These are phyloP conservation scores for Oryzias sinensis DNA, from an alignment of 2,797 vertebrate genomes.

Conservation along the genomic window DNA sequence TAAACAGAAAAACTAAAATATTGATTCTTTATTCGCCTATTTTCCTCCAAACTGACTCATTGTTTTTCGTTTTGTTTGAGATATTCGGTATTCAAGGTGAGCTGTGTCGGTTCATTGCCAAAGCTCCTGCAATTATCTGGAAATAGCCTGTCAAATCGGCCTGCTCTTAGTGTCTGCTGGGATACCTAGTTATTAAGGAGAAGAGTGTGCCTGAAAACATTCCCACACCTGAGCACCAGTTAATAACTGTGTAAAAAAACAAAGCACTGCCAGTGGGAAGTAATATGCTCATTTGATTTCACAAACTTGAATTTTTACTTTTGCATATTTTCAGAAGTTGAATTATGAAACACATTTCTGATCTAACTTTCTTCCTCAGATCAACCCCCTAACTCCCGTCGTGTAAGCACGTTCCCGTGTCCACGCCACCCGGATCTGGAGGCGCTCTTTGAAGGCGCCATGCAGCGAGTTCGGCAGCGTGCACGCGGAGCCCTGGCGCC, in stretches of 20 bases:
- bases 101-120: conserved; percentile 24
- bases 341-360: conserved; percentile 12
- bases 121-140: conserved; percentile 39
- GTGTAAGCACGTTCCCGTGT: conserved; percentile 72
- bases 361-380: conserved; percentile 61
- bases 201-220: conserved; percentile 41
- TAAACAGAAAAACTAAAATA: conserved; percentile 14
- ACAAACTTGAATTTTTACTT: background rate
- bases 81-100: conserved; percentile 45
- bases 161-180: conserved; percentile 33
- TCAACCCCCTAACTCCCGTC: conserved; percentile 69
- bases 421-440: conserved; percentile 69
- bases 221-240: conserved; percentile 28
- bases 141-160: conserved; percentile 48
- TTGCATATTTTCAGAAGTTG: conserved; percentile 20
- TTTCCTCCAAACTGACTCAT: background rate
- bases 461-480: conserved; percentile 66
- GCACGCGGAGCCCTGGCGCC: conserved; percentile 82
- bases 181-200: conserved; percentile 37
- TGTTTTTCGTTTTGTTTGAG: conserved; percentile 30
- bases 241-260: conserved; percentile 32
- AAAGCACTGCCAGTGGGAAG: conserved; percentile 9
- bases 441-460: conserved; percentile 68
- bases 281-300: background rate
- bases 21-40: conserved; percentile 3